Conservation (phyloP, 2,113 vertebrate genomes). For the Cebidichthys violaceus region DNA sequence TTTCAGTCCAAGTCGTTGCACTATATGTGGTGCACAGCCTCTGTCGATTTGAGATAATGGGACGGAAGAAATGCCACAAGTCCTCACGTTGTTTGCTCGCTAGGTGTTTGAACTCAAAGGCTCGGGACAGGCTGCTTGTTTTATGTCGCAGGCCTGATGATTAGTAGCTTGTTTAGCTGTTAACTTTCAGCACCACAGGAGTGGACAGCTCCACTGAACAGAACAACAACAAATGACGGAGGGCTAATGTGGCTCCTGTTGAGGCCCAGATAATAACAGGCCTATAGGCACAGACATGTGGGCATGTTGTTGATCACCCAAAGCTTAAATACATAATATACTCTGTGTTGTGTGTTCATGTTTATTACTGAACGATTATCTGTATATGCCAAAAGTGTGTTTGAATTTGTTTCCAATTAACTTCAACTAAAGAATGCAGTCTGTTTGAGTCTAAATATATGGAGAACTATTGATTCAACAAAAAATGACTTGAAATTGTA, state of each 20-base stretch:
- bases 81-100: conserved; percentile 29
- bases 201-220: conserved; percentile 64
- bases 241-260: conserved; percentile 14
- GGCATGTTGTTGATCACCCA: conserved; percentile 8
- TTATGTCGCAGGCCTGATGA: not conserved
- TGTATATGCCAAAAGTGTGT: not conserved
- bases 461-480: not conserved
- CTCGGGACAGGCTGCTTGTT: not conserved
- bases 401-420: not conserved
- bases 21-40: conserved; percentile 16
- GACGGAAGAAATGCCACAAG: conserved; percentile 26
- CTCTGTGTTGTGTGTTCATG: not conserved
- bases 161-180: conserved; percentile 1
- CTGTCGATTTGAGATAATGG: conserved; percentile 42
- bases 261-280: conserved; percentile 36
- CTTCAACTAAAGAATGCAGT: not conserved
- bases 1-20: not conserved
- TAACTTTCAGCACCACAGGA: conserved; percentile 67
- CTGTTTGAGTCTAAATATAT: not conserved
- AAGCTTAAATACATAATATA: not conserved
- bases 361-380: not conserved
- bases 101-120: not conserved
- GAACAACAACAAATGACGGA: conserved; percentile 23
- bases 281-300: conserved; percentile 4
- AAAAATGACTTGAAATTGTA: not conserved